These are phyloP conservation scores for Ivindomyrus marchei DNA, from an alignment of 2,113 vertebrate species.

Conservation along the genomic window DNA sequence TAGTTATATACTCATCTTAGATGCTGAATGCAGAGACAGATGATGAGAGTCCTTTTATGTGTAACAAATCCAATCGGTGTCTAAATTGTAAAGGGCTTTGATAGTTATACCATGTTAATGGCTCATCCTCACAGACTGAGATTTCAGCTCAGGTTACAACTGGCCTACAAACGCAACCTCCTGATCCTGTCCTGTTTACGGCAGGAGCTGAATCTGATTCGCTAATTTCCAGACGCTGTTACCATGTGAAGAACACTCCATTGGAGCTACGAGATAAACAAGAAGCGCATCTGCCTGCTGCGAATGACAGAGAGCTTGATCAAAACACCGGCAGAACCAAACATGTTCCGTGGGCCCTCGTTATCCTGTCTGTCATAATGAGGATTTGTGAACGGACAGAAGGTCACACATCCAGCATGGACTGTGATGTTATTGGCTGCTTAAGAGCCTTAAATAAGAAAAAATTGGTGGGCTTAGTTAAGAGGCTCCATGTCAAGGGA, in stretches of 20 bases:
- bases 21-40: not conserved
- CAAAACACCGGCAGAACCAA: not conserved
- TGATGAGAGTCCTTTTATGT: not conserved
- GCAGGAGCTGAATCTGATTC: not conserved
- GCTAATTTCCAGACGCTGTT: not conserved
- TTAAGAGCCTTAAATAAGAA: not conserved
- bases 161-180: not conserved
- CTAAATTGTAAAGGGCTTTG: not conserved
- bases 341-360: not conserved
- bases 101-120: not conserved
- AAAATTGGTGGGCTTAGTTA: not conserved
- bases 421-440: not conserved
- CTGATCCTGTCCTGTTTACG: not conserved
- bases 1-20: not conserved
- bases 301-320: not conserved
- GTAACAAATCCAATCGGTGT: not conserved
- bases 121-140: not conserved
- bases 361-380: not conserved
- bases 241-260: not conserved
- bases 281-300: not conserved
- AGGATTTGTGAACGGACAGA: not conserved
- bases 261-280: not conserved
- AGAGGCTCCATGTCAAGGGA: not conserved
- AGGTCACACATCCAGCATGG: not conserved
- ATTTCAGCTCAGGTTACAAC: not conserved